Base-by-base conservation (phyloP, 2,888 invertebrate species). In the Bruchidius siliquastri region DNA sequence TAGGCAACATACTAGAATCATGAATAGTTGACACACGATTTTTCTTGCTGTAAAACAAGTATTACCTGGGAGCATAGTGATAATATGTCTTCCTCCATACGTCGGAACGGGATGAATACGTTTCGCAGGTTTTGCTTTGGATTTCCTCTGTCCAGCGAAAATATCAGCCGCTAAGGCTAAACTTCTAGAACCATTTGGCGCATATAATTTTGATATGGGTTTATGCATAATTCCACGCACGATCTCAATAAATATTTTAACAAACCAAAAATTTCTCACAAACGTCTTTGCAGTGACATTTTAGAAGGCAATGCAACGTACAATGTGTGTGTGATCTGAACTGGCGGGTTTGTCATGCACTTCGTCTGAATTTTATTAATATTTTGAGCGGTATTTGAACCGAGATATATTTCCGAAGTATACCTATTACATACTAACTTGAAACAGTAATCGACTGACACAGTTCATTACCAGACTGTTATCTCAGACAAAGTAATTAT, bases 1-100 rank as follows among this genome's bases (percentile, higher is more conserved):
- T n/a, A n/a, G n/a, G n/a, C n/a, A n/a, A n/a, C n/a, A n/a, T n/a
- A n/a, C n/a, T n/a, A n/a, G n/a, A n/a, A n/a, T n/a, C n/a, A n/a
- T n/a, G n/a, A n/a, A n/a, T n/a, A n/a, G n/a, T n/a, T n/a, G n/a
- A n/a, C n/a, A n/a, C n/a, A n/a, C n/a, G n/a, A n/a, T n/a, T n/a
- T n/a, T n/a, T n/a, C n/a, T n/a, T n/a, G n/a, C n/a, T n/a, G n/a
- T n/a, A n/a, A n/a, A n/a, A n/a, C n/a, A n/a, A 26, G 26, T 26
- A 13, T 49, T 73, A 80, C 83, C 83, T 72, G 82, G 80, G 49
- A 82, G 72, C 80, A 81, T 78, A 0, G 82, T 81, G n/a, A 81
- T 80, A 32, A 80, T 74, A 74, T 81, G 72, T 71, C 79, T 80
- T 32, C 82, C 82, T 20, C 81, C 81, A 74, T 80, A 80, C 67